Conservation (phyloP, 2,888 invertebrate genomes). For the Zele albiditarsus region DNA sequence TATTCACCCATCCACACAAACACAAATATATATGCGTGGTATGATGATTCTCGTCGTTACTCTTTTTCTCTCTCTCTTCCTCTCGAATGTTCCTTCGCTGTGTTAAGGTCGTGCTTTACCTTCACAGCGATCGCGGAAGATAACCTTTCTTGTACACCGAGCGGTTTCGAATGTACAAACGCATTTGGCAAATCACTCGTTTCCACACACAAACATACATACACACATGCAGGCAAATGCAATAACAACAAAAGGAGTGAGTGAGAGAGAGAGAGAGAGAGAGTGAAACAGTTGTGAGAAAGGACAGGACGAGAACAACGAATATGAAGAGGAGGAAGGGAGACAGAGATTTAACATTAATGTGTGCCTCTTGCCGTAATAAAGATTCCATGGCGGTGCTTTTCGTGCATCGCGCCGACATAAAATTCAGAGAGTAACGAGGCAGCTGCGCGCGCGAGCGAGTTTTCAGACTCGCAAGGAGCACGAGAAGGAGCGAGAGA, state of each 20-base stretch:
- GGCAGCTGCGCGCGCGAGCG: slow-evolving; percentile 57
- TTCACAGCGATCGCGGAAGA: slow-evolving; percentile 38
- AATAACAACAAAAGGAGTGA: slow-evolving; percentile 3
- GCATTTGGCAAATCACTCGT: slow-evolving; percentile 33
- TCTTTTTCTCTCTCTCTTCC: slow-evolving; percentile 24
- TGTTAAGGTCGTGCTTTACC: slow-evolving; percentile 39
- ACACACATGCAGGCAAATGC: not conserved
- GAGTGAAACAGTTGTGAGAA: no score
- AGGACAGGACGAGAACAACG: not conserved
- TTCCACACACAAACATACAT: not conserved
- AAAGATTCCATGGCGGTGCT: slow-evolving; percentile 41
- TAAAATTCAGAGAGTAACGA: slow-evolving; percentile 68
- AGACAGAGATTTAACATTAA: slow-evolving; percentile 34
- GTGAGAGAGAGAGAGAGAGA: no score
- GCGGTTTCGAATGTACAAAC: slow-evolving; percentile 1
- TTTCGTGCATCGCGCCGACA: slow-evolving; percentile 45
- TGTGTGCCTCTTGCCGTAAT: slow-evolving; percentile 40
- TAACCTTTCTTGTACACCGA: slow-evolving; percentile 23
- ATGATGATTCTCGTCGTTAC: slow-evolving; percentile 32
- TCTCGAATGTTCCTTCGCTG: not conserved
- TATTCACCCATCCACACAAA: no score
- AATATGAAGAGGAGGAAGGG: not conserved
- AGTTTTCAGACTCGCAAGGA: no score
- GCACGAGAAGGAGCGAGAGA: no score
- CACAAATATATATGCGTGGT: no score